phyloP scores from a whole-genome alignment of 2,888 invertebrate species.

The Dysmachus trigonus region DNA sequence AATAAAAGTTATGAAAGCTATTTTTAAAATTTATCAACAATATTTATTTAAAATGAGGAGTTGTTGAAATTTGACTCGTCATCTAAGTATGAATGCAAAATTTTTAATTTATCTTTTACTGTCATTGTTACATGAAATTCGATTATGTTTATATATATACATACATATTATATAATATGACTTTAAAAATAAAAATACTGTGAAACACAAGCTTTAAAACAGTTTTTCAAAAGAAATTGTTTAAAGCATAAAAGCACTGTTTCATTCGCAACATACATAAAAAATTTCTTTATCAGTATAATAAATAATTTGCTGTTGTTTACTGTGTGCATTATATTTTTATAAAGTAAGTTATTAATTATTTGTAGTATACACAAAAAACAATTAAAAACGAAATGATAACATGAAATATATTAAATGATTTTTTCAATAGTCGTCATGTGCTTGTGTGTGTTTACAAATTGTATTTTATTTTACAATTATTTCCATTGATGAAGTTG shows the following conservation, averaged over 20 bases:
- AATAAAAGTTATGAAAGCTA: not conserved
- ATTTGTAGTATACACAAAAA: not conserved
- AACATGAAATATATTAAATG: constrained; percentile 5
- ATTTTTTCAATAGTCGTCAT: not conserved
- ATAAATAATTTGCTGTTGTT: constrained; percentile 5
- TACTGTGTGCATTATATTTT: constrained; percentile 37
- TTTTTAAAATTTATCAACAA: not conserved
- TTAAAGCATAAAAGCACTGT: constrained; percentile 43
- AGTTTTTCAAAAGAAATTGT: not conserved
- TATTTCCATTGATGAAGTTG: not conserved
- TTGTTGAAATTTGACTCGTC: not conserved
- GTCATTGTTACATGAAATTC: not conserved
- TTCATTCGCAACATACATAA: constrained; percentile 36
- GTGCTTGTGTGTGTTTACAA: constrained; percentile 35
- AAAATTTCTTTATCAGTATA: constrained; percentile 5
- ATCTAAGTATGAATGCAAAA: not conserved
- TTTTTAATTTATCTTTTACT: not conserved
- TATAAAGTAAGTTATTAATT: constrained; percentile 6
- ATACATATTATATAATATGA: not conserved
- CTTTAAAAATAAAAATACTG: not conserved
- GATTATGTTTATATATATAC: not conserved
- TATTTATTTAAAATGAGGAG: not conserved
- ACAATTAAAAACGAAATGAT: not conserved
- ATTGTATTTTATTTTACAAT: constrained; percentile 7
- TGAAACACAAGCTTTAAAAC: constrained; percentile 18